Percentiles rank a stretch among this genome's conserved stretches.
Conservation (phyloP, 2,797 vertebrate species). For the Urocyon cinereoargenteus region DNA sequence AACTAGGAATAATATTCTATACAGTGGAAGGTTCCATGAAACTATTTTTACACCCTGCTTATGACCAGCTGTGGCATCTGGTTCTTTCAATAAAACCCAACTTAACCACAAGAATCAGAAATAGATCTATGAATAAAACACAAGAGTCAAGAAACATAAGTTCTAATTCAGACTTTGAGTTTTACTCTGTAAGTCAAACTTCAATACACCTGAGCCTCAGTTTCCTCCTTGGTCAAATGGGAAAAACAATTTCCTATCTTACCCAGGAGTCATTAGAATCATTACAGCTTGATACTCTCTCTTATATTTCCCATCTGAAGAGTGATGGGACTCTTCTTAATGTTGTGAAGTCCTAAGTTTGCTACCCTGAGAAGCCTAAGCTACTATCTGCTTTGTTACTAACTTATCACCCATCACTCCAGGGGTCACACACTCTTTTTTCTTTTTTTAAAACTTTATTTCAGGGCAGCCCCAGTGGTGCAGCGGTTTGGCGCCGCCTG, state of each 20-base stretch:
- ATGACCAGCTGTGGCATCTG: background rate
- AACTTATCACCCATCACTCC: background rate
- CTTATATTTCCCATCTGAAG: background rate
- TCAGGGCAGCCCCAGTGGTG: too few relatives aligned
- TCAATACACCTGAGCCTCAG: background rate
- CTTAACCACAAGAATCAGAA: constrained; percentile 14
- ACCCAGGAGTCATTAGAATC: background rate
- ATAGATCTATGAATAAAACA: background rate
- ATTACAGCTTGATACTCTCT: background rate
- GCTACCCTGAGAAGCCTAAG: background rate
- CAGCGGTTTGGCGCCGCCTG: too few relatives aligned
- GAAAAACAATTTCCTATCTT: constrained; percentile 19
- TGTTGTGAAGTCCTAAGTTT: background rate
- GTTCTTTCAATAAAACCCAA: constrained; percentile 42
- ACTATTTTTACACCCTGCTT: background rate
- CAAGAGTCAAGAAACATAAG: background rate
- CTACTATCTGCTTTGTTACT: background rate
- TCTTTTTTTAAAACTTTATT: too few relatives aligned
- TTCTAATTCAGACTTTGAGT: background rate
- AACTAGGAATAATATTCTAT: background rate
- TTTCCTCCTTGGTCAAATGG: background rate
- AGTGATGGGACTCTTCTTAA: background rate
- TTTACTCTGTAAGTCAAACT: constrained; percentile 27
- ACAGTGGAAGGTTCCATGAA: background rate
- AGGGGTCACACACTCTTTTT: background rate